A percentile compares a stretch with the other conserved stretches of the same genome.
Conservation (phyloP, 1,140 invertebrate species). For the Leptinotarsa undecemlineata region DNA sequence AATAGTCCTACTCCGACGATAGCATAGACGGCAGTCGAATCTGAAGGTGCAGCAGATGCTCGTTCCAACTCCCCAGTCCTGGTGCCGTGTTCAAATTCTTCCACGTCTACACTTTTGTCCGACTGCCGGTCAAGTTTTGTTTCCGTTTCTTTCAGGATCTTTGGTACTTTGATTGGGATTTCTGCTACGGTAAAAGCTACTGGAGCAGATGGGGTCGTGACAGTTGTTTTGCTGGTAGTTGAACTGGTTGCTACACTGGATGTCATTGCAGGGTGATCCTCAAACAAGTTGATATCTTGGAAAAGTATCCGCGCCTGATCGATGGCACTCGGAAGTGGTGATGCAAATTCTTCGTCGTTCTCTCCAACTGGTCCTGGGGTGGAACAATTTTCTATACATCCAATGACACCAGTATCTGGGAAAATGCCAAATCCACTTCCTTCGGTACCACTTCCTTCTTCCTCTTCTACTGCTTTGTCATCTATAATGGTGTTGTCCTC, state of each 20-base stretch:
- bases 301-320: conserved; percentile 40
- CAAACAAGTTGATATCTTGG: conserved; percentile 37
- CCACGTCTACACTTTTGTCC: conserved; percentile 24
- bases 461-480: conserved; percentile 56
- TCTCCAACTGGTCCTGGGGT: conserved; percentile 39
- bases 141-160: conserved; percentile 22
- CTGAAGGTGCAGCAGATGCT: conserved; percentile 36
- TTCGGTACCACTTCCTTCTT: conserved; percentile 46
- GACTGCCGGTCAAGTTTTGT: conserved; percentile 13
- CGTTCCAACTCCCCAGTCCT: conserved; percentile 40
- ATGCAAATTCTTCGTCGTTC: conserved; percentile 37
- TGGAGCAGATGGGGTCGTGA: conserved; percentile 16
- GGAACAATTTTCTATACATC: conserved; percentile 42
- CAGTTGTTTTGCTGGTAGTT: conserved; percentile 13
- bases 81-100: conserved; percentile 29
- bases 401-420: conserved; percentile 29
- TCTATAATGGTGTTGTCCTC: conserved; percentile 60
- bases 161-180: conserved; percentile 21
- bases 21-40: conserved; percentile 40
- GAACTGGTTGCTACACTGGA: not conserved
- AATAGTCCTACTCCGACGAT: conserved; percentile 39
- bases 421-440: conserved; percentile 34
- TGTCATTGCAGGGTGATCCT: not conserved
- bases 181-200: not conserved
- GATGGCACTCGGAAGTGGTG: conserved; percentile 27